phyloP scores from a whole-genome alignment of 2,113 vertebrate genomes.

The Ammospiza nelsoni region DNA sequence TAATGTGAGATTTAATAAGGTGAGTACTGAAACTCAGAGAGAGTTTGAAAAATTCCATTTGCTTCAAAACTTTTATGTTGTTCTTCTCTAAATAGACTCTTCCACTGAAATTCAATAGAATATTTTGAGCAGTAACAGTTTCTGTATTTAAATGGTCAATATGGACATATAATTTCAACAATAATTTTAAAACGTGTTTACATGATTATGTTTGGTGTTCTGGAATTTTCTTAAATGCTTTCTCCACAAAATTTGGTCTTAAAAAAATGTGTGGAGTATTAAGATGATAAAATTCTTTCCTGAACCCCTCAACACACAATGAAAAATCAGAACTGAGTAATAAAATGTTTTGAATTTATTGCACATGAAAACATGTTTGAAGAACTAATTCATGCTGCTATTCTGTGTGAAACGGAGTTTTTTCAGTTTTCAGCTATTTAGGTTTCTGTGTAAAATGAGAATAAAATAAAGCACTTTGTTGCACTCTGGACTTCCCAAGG shows the following conservation, averaged over 20 bases:
- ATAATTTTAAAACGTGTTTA: background rate
- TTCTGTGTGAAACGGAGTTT: background rate
- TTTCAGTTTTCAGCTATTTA: background rate
- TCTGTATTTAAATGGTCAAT: background rate
- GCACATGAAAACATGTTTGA: background rate
- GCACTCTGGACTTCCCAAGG: background rate
- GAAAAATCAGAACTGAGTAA: background rate
- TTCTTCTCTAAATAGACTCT: background rate
- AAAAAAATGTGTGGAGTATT: background rate
- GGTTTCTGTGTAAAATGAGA: background rate
- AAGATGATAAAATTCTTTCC: background rate
- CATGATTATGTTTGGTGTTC: background rate
- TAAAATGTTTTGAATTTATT: background rate
- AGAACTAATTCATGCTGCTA: background rate
- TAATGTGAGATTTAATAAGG: slow-evolving; percentile 43
- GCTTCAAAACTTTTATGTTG: background rate
- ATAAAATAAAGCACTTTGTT: background rate
- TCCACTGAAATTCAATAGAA: background rate
- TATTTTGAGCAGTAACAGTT: background rate
- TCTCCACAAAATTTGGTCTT: background rate
- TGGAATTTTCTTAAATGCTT: background rate
- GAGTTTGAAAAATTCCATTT: background rate
- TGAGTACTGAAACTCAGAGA: background rate
- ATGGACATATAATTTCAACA: background rate
- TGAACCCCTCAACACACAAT: background rate